Percentiles rank a stretch among this genome's conserved stretches.
Evolutionary conservation across 2,888 invertebrate genomes (phyloP).

Genomic region (Gibbula magus): DNA sequence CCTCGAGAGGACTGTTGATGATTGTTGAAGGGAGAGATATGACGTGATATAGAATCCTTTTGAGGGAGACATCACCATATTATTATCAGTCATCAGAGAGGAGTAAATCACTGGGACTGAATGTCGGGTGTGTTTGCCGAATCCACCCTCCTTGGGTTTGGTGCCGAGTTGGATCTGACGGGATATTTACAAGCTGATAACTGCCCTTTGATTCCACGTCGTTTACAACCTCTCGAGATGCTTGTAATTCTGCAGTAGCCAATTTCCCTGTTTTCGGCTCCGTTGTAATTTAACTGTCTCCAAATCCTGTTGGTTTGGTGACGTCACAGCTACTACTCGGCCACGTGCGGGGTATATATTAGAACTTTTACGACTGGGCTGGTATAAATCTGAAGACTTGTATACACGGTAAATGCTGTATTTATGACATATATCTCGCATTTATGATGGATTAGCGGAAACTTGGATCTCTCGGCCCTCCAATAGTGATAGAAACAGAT

Average conservation of each 20-base stretch:
- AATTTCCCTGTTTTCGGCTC: conserved; percentile 8
- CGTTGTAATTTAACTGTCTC: conserved; percentile 4
- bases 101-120: not conserved
- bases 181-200: conserved; percentile 5
- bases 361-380: not conserved
- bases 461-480: not conserved
- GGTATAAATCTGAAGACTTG: conserved; percentile 10
- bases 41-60: too few relatives aligned
- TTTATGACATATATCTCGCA: conserved; percentile 25
- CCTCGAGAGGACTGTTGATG: too few relatives aligned
- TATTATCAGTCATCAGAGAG: not conserved
- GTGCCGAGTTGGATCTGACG: not conserved
- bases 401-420: not conserved
- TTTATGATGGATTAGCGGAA: conserved; percentile 22
- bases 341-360: conserved; percentile 18
- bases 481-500: not conserved
- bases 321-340: not conserved
- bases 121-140: not conserved
- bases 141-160: not conserved
- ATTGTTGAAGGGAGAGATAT: too few relatives aligned
- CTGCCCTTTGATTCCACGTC: not conserved
- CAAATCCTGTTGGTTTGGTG: conserved; percentile 8
- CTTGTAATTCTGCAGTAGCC: conserved; percentile 16
- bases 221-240: conserved; percentile 18
- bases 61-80: too few relatives aligned